Evolutionary conservation across 2,888 invertebrate species (phyloP).

Genomic region (Drosophila mulleri): DNA sequence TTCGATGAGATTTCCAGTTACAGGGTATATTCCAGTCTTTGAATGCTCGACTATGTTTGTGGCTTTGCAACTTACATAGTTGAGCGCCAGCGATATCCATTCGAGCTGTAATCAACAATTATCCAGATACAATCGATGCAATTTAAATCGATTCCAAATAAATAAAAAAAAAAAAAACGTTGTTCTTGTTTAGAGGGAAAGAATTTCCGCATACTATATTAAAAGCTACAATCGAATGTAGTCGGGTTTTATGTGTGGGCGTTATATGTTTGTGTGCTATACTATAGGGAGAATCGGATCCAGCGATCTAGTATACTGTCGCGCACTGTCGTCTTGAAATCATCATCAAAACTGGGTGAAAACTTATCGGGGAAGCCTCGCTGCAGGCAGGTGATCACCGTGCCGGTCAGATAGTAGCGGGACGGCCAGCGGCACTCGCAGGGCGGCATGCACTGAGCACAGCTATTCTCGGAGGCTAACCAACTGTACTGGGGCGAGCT

Average conservation of each 20-base stretch:
- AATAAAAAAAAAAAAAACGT: conserved; percentile 1
- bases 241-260: background rate
- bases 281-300: conserved; percentile 66
- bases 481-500: rapidly evolving
- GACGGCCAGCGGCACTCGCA: conserved; percentile 72
- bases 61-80: background rate
- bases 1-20: background rate
- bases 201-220: conserved; percentile 8
- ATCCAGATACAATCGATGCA: conserved; percentile 47
- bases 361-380: conserved; percentile 70
- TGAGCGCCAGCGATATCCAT: conserved; percentile 5
- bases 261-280: background rate
- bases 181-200: background rate
- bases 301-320: conserved; percentile 69
- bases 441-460: conserved; percentile 57
- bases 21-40: conserved; percentile 11
- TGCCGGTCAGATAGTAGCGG: conserved; percentile 66
- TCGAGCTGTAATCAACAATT: conserved; percentile 45
- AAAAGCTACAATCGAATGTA: background rate
- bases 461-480: conserved; percentile 11
- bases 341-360: conserved; percentile 64
- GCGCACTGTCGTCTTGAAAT: conserved; percentile 10
- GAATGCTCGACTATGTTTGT: background rate
- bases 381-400: conserved; percentile 63
- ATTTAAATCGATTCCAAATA: conserved; percentile 18